phyloP scores from a whole-genome alignment of 2,888 invertebrate genomes.

The Pristionchus arcanus region DNA sequence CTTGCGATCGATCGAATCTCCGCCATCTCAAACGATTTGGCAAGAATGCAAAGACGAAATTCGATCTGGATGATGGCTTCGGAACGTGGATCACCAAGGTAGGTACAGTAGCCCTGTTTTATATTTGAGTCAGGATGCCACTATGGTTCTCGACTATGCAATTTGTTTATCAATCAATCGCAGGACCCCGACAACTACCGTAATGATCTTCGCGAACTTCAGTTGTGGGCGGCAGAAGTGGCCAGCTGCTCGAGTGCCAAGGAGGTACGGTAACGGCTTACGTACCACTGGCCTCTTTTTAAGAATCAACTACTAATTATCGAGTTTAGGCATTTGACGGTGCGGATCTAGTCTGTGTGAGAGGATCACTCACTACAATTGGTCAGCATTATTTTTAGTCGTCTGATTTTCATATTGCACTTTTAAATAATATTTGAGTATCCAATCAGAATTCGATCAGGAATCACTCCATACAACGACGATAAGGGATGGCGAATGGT shows the following conservation, averaged over 20 bases:
- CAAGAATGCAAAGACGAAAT: slow-evolving; percentile 8
- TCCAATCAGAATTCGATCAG: background rate
- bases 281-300: background rate
- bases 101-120: background rate
- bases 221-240: slow-evolving; percentile 26
- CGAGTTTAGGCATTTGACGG: slow-evolving; percentile 61
- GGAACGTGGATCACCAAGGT: slow-evolving; percentile 33
- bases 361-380: slow-evolving; percentile 73
- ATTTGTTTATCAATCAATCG: background rate
- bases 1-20: slow-evolving; percentile 46
- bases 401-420: background rate
- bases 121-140: background rate
- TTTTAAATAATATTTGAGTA: background rate
- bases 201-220: slow-evolving; percentile 29
- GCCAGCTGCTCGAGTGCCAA: background rate
- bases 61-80: slow-evolving; percentile 23
- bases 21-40: slow-evolving; percentile 7
- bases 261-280: background rate
- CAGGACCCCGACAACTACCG: slow-evolving; percentile 30
- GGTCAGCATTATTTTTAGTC: slow-evolving; percentile 36
- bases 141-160: too few relatives aligned
- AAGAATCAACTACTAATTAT: background rate
- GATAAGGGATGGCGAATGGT: slow-evolving; percentile 85
- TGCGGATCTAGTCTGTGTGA: slow-evolving; percentile 71
- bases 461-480: slow-evolving; percentile 63